Evolutionary conservation across 2,797 vertebrate genomes (phyloP).

Genomic region (Hydrophis major): DNA sequence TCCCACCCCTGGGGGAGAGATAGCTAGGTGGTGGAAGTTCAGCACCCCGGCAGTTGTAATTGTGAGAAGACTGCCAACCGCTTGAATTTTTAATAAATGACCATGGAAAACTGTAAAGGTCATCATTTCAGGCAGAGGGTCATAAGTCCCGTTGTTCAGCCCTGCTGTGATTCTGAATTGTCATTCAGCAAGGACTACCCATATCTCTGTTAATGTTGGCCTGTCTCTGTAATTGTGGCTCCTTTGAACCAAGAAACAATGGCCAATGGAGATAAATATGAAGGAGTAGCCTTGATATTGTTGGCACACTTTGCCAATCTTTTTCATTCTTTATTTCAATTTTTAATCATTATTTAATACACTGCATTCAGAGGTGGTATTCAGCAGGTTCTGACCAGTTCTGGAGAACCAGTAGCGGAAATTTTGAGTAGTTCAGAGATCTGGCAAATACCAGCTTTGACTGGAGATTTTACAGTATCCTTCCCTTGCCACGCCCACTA

Average conservation of each 20-base stretch:
- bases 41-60: background rate
- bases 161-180: background rate
- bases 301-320: background rate
- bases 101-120: background rate
- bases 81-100: background rate
- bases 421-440: too few species aligned
- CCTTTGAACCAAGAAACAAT: background rate
- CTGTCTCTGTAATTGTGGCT: background rate
- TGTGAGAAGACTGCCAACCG: background rate
- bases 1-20: background rate
- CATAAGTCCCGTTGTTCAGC: background rate
- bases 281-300: background rate
- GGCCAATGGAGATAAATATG: background rate
- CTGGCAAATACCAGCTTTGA: too few species aligned
- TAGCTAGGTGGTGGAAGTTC: background rate
- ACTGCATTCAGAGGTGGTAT: background rate
- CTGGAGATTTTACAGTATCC: too few species aligned
- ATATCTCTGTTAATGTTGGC: background rate
- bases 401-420: too few species aligned
- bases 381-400: too few species aligned
- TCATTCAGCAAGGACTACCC: background rate
- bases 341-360: background rate
- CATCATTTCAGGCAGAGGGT: background rate
- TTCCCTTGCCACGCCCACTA: too few species aligned
- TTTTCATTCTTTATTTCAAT: background rate